These are phyloP conservation scores for Chrysocyon brachyurus DNA, from an alignment of 2,797 vertebrate genomes.

Conservation along the genomic window DNA sequence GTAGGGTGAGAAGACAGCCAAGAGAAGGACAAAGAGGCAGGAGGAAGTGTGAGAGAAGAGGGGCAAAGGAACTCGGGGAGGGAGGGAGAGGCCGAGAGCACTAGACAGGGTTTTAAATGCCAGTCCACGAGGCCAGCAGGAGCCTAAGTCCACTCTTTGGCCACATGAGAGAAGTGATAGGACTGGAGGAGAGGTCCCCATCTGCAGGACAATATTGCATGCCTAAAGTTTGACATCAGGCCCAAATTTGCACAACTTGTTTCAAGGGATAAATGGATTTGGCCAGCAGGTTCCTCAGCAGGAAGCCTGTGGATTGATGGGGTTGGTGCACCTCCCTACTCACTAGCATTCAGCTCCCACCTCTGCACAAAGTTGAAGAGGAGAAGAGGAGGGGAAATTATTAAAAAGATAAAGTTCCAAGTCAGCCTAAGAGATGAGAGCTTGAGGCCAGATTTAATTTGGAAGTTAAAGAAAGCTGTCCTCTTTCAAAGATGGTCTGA, in stretches of 20 bases:
- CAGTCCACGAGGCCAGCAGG: no score
- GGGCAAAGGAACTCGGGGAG: accelerated
- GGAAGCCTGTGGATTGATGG: not conserved
- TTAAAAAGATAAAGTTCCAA: not conserved
- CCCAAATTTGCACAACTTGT: not conserved
- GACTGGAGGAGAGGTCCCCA: not conserved
- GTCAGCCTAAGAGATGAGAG: not conserved
- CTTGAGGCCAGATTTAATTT: not conserved
- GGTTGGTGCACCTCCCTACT: no score
- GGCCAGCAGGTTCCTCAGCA: not conserved
- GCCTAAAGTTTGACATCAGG: not conserved
- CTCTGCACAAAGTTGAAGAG: no score
- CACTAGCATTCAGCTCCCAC: not conserved
- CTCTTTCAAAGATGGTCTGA: not conserved
- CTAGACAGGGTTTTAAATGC: no score
- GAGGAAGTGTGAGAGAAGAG: not conserved
- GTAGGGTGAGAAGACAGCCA: not conserved
- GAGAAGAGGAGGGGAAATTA: no score
- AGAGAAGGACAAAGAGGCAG: no score
- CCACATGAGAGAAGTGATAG: no score
- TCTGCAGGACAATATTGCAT: not conserved
- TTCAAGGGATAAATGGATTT: not conserved
- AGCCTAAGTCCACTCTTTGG: not conserved
- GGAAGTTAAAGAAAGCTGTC: not conserved
- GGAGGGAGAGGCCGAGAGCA: not conserved